Conservation (phyloP, 92 coral and sea anemone genomes). For the Meandrina meandrites region DNA sequence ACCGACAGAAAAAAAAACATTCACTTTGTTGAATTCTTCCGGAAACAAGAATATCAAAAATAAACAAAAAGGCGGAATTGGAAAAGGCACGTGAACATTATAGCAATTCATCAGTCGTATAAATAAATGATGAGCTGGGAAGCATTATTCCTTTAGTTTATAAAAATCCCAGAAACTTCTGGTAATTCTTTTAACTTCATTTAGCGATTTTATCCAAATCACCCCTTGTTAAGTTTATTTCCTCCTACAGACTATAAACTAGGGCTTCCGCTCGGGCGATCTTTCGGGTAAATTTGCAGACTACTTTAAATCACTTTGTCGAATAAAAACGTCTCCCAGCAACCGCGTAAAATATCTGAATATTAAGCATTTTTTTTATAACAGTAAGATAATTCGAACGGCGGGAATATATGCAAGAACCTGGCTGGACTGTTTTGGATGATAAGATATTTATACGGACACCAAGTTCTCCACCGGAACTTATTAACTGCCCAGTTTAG, state of each 20-base stretch:
- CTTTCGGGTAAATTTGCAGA: background rate
- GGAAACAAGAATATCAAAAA: background rate
- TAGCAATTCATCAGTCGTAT: too few relatives aligned
- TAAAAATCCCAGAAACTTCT: background rate
- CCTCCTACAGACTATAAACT: background rate
- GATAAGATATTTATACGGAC: too few relatives aligned
- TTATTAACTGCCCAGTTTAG: background rate
- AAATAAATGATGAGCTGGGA: background rate
- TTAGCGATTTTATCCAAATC: background rate
- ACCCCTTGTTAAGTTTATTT: background rate
- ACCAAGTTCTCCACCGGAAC: background rate
- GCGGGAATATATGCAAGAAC: background rate
- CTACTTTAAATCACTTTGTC: background rate
- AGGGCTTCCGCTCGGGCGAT: too few relatives aligned
- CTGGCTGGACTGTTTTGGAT: too few relatives aligned
- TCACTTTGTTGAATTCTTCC: background rate
- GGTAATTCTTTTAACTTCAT: background rate
- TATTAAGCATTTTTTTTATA: background rate
- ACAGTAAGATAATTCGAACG: background rate
- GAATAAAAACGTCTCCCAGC: background rate
- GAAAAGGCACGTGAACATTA: background rate
- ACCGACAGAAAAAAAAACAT: background rate
- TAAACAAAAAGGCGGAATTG: background rate
- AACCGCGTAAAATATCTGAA: constrained; percentile 5
- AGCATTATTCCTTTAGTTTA: background rate